Evolutionary conservation across 2,113 vertebrate genomes (phyloP), one percentile per base, ranked within the genome.

Genomic region (Hemibates koningsi): DNA sequence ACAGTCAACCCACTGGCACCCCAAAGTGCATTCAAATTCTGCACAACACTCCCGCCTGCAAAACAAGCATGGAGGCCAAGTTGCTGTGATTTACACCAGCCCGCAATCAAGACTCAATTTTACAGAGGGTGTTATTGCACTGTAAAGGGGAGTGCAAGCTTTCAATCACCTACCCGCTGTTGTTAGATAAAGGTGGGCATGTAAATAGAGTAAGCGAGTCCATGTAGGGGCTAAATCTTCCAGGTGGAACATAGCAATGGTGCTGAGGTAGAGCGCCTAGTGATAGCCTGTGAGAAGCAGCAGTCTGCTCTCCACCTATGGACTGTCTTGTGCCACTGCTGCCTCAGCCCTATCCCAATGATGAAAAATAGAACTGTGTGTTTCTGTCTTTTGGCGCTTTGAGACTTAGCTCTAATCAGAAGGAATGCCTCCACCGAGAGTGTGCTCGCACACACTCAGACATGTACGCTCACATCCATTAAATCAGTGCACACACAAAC

Each of bases 141-240:
- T 86, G 91, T 93, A 91, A 93, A 94, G 89, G 32, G 56, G 24
- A 87, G 71, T 38, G 43, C 76, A 78, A 82, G 91, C 92, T 93
- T 93, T 92, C 92, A 90, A 93, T 95, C 91, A 89, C 87, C 83
- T 88, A 90, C 90, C 91, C 93, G 91, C 91, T 92, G 83, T 82
- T 86, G 90, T 92, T 88, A 91, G 93, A 95, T 95, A 93, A 95
- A 95, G 93, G 86, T 88, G 83, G 87, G 82, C 91, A 92, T 91
- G 93, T 93, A 93, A 90, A 90, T 90, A 93, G 90, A 91, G 90
- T 88, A 88, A 91, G 83, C 45, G 45, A 68, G 80, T 83, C 86
- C 84, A 63, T 83, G 86, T 81, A 66, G 79, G 82, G 87, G 90
- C 80, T 88, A 91, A 94, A 93, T 92, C 91, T 94, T 80, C 82